Evolutionary conservation across 2,797 vertebrate genomes (phyloP), one percentile per base, ranked within the genome.

Genomic region (Brachymystax lenok): DNA sequence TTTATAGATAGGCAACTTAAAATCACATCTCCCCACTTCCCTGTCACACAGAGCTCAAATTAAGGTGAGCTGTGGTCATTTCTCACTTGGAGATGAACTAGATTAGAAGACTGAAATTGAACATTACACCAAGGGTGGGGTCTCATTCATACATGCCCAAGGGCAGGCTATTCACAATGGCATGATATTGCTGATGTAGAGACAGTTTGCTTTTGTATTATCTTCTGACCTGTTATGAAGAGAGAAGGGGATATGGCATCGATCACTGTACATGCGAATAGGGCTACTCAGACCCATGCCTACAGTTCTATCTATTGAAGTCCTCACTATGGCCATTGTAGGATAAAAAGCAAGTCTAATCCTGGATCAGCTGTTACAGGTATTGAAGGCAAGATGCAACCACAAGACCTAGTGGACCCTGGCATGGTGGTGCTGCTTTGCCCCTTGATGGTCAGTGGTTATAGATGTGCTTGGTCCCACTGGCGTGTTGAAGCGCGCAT

Each of bases 401-500:
- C 81, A 8, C 40, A 75, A 78, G 83, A 80, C 77, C 74, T 83
- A 8, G 40, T 24, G 85, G 74, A 59, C 80, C 84, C 82, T 71
- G 80, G 69, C 82, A 74, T 30, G 74, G 68, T 74, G 80, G 68
- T 79, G 82, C 82, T 33, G 21, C 35, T 68, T 40, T 69, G 77
- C 74, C 69, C 56, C 28, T 86, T 69, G 88, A 90, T 93, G 92
- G 91, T 90, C 91, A 91, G 85, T 79, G 87, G 88, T 88, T 84
- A 89, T 89, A 83, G 88, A 88, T 88, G 90, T 90, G 89, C 91
- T 87, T 73, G 86, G 90, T 93, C 90, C 90, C 90, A 90, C 88
- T 92, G 92, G 91, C 90, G 92, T 88, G 92, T 85, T 88, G 90
- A 91, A 90, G 93, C 94, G 96, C 96, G 96, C 96, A 97, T 97